Conservation (phyloP, 2,113 vertebrate species). For the Siniperca chuatsi region DNA sequence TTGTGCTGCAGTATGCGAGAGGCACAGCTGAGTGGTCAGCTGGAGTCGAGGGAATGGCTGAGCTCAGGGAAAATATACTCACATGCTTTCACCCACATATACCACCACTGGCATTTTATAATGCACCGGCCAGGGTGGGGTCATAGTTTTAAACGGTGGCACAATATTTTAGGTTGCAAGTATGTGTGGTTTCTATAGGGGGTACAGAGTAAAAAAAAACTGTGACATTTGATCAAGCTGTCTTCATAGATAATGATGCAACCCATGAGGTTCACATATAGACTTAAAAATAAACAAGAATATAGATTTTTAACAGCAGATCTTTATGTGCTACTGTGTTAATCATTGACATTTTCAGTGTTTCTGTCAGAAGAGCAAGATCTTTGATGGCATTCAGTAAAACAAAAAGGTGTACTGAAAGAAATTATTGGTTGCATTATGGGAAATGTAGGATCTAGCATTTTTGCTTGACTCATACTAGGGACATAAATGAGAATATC, state of each 20-base stretch:
- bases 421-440: neutral
- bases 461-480: neutral
- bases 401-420: neutral
- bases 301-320: neutral
- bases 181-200: constrained; percentile 24
- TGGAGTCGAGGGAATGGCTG: constrained; percentile 71
- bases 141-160: constrained; percentile 41
- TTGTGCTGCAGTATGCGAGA: constrained; percentile 66
- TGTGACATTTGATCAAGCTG: neutral
- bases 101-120: constrained; percentile 58
- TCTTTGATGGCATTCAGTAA: too few species aligned
- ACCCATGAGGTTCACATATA: neutral
- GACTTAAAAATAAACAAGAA: too few species aligned
- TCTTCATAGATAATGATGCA: neutral
- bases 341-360: too few species aligned
- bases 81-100: constrained; percentile 54
- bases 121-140: constrained; percentile 55
- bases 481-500: neutral
- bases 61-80: constrained; percentile 67
- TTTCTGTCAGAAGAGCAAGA: too few species aligned
- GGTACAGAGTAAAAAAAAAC: neutral
- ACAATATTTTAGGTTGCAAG: constrained; percentile 47
- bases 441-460: neutral
- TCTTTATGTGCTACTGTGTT: too few species aligned
- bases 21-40: constrained; percentile 78